Evolutionary conservation across 1,140 invertebrate genomes (phyloP).

Genomic region (Periplaneta americana): DNA sequence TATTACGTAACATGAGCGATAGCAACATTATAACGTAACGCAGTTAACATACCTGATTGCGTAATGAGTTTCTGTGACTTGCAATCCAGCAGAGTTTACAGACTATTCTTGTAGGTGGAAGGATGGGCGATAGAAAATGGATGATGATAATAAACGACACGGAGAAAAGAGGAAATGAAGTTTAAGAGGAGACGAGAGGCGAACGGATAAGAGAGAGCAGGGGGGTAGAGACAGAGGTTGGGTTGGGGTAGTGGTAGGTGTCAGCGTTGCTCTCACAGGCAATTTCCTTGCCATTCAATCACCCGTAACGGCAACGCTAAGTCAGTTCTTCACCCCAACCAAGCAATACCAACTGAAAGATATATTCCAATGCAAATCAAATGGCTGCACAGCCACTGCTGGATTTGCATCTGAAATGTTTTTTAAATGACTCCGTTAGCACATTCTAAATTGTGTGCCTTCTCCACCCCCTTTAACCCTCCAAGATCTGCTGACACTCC

Average conservation of each 20-base stretch:
- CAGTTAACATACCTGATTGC: too few relatives aligned
- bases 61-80: too few relatives aligned
- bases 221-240: not conserved
- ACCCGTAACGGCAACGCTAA: not conserved
- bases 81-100: too few relatives aligned
- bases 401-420: conserved; percentile 9
- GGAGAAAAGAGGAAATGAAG: not conserved
- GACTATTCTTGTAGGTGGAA: not conserved
- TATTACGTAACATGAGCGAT: too few relatives aligned
- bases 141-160: not conserved
- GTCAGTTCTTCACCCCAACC: not conserved
- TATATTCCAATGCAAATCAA: conserved; percentile 9
- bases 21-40: too few relatives aligned
- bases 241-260: not conserved
- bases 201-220: not conserved
- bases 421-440: conserved; percentile 9
- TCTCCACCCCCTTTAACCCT: not conserved
- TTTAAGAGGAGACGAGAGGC: not conserved
- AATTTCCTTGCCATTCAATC: conserved; percentile 7
- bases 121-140: not conserved
- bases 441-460: conserved; percentile 1
- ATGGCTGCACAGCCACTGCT: not conserved
- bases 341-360: not conserved
- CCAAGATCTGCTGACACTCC: not conserved
- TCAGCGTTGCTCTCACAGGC: not conserved